Evolutionary conservation across 2,113 vertebrate genomes (phyloP).

Genomic region (Pao palembangensis): DNA sequence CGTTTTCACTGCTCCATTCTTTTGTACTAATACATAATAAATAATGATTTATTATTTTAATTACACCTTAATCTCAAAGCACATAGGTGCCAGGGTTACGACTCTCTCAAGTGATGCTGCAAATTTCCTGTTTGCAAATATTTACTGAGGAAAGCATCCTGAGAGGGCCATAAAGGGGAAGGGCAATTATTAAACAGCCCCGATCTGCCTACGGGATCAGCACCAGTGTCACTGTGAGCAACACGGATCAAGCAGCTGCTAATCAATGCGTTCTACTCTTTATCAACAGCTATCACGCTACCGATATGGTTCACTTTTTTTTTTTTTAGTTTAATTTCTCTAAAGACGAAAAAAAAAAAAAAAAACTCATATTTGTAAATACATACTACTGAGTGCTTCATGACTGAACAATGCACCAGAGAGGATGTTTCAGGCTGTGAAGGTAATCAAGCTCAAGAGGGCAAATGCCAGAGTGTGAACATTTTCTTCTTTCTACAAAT

Average conservation of each 20-base stretch:
- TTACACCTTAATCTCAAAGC: constrained; percentile 76
- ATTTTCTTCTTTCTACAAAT: constrained; percentile 23
- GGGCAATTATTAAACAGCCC: constrained; percentile 70
- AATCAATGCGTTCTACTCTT: constrained; percentile 46
- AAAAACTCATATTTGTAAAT: constrained; percentile 4
- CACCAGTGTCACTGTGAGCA: constrained; percentile 66
- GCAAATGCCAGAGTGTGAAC: constrained; percentile 25
- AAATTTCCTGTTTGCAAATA: constrained; percentile 76
- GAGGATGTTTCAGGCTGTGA: constrained; percentile 27
- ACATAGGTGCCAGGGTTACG: constrained; percentile 68
- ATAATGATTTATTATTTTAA: constrained; percentile 78
- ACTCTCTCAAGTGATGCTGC: constrained; percentile 66
- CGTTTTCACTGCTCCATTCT: constrained; percentile 51
- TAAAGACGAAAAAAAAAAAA: constrained; percentile 6
- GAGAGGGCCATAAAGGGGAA: constrained; percentile 70
- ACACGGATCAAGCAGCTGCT: constrained; percentile 29
- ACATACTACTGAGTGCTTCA: constrained; percentile 6
- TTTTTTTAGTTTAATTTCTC: not conserved
- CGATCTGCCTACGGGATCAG: constrained; percentile 56
- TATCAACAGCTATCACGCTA: constrained; percentile 5
- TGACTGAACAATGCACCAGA: constrained; percentile 10
- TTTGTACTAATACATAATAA: constrained; percentile 69
- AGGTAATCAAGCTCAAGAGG: constrained; percentile 13
- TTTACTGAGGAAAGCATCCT: constrained; percentile 69
- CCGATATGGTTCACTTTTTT: too few species aligned